Evolutionary conservation across 2,888 invertebrate species (phyloP).

Genomic region (Strigamia transsilvanica): DNA sequence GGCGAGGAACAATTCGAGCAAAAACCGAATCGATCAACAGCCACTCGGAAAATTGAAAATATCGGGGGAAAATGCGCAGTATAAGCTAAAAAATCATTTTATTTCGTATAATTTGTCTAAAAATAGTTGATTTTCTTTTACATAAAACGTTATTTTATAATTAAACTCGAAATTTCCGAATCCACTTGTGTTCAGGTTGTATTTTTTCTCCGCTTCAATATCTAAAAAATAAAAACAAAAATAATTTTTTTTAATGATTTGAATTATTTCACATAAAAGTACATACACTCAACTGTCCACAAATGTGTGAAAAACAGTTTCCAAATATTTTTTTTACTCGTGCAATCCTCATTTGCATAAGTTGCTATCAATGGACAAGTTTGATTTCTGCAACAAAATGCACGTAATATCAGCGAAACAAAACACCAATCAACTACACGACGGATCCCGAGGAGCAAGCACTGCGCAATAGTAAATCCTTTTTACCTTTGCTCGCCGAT

Average conservation of each 20-base stretch:
- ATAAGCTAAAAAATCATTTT: not conserved
- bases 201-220: not conserved
- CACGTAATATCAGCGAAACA: too few relatives aligned
- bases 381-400: not conserved
- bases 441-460: not conserved
- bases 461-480: not conserved
- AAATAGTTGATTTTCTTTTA: not conserved
- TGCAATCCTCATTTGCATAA: not conserved
- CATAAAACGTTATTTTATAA: not conserved
- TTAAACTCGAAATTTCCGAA: not conserved
- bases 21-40: too few relatives aligned
- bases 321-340: not conserved
- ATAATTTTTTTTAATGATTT: not conserved
- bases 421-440: too few relatives aligned
- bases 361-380: not conserved
- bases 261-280: not conserved
- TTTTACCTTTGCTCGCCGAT: not conserved
- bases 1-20: too few relatives aligned
- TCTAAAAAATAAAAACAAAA: not conserved
- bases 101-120: not conserved
- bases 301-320: not conserved
- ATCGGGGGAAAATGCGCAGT: too few relatives aligned
- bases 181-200: not conserved
- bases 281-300: not conserved
- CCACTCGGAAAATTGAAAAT: too few relatives aligned